These are phyloP conservation scores for Latheticus oryzae DNA, from an alignment of 2,888 invertebrate genomes.

Conservation along the genomic window DNA sequence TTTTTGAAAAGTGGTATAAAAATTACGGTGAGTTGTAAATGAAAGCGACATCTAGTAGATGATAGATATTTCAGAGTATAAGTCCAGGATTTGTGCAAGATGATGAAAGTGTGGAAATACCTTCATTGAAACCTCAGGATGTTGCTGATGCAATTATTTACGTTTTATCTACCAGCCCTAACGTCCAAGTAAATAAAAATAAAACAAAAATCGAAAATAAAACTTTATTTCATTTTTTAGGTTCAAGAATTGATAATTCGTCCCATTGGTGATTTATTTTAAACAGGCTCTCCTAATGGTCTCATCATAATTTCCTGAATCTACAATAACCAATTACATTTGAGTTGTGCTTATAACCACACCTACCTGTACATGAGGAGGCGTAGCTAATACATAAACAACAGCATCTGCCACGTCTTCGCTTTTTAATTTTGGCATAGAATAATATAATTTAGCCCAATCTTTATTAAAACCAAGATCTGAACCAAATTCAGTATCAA, in stretches of 20 bases:
- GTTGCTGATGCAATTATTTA: slow-evolving; percentile 45
- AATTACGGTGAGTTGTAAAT: slow-evolving; percentile 44
- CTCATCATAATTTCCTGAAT: slow-evolving; percentile 39
- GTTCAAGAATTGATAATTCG: slow-evolving; percentile 25
- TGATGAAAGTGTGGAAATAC: slow-evolving; percentile 31
- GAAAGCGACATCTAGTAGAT: background rate
- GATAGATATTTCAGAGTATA: slow-evolving; percentile 19
- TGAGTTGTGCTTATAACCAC: too few relatives aligned
- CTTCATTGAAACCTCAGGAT: slow-evolving; percentile 46
- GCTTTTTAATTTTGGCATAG: slow-evolving; percentile 31
- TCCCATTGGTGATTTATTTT: slow-evolving; percentile 27
- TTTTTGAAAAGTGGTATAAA: slow-evolving; percentile 46
- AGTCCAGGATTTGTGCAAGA: slow-evolving; percentile 28
- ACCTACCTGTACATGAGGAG: slow-evolving; percentile 42
- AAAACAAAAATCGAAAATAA: background rate
- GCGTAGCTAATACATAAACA: slow-evolving; percentile 39
- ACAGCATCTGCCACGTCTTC: slow-evolving; percentile 43
- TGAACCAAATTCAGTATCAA: slow-evolving; percentile 44
- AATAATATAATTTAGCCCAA: slow-evolving; percentile 19
- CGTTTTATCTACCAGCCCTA: slow-evolving; percentile 37
- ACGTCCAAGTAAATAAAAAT: slow-evolving; percentile 36
- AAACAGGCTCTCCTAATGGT: slow-evolving; percentile 36
- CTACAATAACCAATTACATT: slow-evolving; percentile 10
- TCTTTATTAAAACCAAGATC: slow-evolving; percentile 17
- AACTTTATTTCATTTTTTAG: slow-evolving; percentile 10